These are phyloP conservation scores for Hippoglossus stenolepis DNA, from an alignment of 2,113 vertebrate genomes.

Conservation along the genomic window DNA sequence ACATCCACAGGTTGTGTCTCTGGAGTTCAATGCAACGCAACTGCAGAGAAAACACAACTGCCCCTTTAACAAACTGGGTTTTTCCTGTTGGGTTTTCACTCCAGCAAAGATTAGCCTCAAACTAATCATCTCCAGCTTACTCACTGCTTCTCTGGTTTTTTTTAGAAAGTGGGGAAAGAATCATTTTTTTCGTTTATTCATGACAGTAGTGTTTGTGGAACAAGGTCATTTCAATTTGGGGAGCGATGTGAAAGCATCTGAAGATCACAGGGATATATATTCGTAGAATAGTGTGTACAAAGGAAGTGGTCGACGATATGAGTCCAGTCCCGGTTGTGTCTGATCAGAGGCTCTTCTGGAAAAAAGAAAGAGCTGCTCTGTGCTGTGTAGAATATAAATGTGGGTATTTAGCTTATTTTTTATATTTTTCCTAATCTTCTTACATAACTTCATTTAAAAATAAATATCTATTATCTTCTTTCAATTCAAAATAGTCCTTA, in stretches of 20 bases:
- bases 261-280: constrained; percentile 14
- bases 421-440: constrained; percentile 52
- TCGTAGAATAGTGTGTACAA: constrained; percentile 13
- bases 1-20: constrained; percentile 67
- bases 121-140: constrained; percentile 54
- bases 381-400: constrained; percentile 54
- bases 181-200: constrained; percentile 37
- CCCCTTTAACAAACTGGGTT: constrained; percentile 39
- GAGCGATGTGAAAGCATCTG: constrained; percentile 16
- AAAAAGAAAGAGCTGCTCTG: constrained; percentile 30
- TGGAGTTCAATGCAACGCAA: constrained; percentile 51
- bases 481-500: constrained; percentile 76
- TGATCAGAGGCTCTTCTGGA: constrained; percentile 19
- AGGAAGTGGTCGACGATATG: constrained; percentile 14
- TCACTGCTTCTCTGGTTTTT: constrained; percentile 9
- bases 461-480: constrained; percentile 84
- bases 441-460: constrained; percentile 83
- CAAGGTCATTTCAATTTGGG: constrained; percentile 10
- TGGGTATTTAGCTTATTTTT: constrained; percentile 45
- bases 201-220: constrained; percentile 19
- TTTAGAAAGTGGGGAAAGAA: constrained; percentile 30
- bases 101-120: constrained; percentile 63
- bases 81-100: constrained; percentile 37
- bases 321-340: constrained; percentile 24
- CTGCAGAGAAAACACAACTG: constrained; percentile 14